Conservation (phyloP, 2,888 invertebrate species). For the Napeogenes sylphis region DNA sequence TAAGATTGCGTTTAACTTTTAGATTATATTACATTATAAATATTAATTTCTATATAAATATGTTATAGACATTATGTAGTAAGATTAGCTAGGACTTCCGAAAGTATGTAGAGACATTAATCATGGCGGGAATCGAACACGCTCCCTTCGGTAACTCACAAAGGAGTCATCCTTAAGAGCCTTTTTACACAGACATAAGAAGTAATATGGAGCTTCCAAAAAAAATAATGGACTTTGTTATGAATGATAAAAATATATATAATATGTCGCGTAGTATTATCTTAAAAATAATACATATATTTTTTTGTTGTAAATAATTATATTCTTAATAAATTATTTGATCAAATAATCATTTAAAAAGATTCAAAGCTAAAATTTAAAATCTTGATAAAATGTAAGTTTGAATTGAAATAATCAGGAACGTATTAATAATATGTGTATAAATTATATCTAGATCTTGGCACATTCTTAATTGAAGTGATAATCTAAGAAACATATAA, state of each 20-base stretch:
- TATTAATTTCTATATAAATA: background rate
- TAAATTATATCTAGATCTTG: too few relatives aligned
- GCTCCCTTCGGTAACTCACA: slow-evolving; percentile 24
- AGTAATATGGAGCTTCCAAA: slow-evolving; percentile 8
- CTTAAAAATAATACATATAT: background rate
- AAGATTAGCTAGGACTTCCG: slow-evolving; percentile 10
- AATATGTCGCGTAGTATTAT: background rate
- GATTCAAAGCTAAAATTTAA: too few relatives aligned
- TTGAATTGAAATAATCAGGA: too few relatives aligned
- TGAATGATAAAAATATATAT: background rate
- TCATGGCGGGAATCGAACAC: slow-evolving; percentile 28
- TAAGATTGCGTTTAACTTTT: background rate
- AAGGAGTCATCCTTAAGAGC: slow-evolving; percentile 23
- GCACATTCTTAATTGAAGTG: too few relatives aligned
- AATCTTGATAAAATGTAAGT: too few relatives aligned
- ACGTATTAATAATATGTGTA: too few relatives aligned
- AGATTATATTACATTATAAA: background rate
- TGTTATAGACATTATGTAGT: background rate
- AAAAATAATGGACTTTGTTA: slow-evolving; percentile 1
- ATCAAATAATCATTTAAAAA: too few relatives aligned
- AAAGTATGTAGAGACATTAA: slow-evolving; percentile 20
- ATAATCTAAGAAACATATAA: too few relatives aligned
- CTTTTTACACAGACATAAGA: slow-evolving; percentile 9
- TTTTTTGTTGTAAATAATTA: too few relatives aligned
- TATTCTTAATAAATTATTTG: too few relatives aligned